Base-by-base conservation (phyloP, 2,888 invertebrate genomes). In the Serrognathus titanus region DNA sequence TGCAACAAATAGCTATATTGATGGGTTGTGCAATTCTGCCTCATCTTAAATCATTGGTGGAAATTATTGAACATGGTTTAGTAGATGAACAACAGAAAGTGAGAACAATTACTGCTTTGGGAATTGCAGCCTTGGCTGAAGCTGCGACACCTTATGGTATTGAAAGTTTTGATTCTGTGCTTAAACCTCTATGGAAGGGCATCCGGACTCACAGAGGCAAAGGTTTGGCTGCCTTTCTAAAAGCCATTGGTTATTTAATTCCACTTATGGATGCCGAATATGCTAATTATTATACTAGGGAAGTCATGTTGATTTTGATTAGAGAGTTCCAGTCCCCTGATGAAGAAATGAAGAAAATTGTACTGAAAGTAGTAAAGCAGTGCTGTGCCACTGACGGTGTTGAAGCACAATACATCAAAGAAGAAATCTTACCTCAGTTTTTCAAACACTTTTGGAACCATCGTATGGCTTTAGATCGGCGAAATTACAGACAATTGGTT, bases 271-370 rank as follows among this genome's bases (percentile, higher is more conserved):
- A 99, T 73, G 97, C 97, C 55, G 99, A 99, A 79, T 99, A 99
- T 73, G 99, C 99, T 0, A 98, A 97, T 78, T 99, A 99, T 78
- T 99, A 99, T 75, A 99, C 99, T 1, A 85, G 97, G 67, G 99
- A 99, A 88, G 99, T 97, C 75, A 97, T 97, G 97, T 81, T 96
- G 78, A 99, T 99, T 77, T 83, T 99, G 24, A 98, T 99, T 69
- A 87, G 99, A 78, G 99, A 99, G 82, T 99, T 99, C 78, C 97
- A 97, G 79, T 98, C 98, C 55, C 99, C 99, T 0, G 99, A 99
- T 77, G 99, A 99, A 78, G 99, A 99, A 83, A 99, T 99, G 99
- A 99, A 99, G 79, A 99, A 99, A 76, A 99, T 99, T 80, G 99
- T 99, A 0, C 82, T 99, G 63, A 99, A 99, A 84, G 95, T 98